These are phyloP conservation scores for Barypeithes pellucidus DNA, from an alignment of 2,888 invertebrate genomes.

Conservation along the genomic window DNA sequence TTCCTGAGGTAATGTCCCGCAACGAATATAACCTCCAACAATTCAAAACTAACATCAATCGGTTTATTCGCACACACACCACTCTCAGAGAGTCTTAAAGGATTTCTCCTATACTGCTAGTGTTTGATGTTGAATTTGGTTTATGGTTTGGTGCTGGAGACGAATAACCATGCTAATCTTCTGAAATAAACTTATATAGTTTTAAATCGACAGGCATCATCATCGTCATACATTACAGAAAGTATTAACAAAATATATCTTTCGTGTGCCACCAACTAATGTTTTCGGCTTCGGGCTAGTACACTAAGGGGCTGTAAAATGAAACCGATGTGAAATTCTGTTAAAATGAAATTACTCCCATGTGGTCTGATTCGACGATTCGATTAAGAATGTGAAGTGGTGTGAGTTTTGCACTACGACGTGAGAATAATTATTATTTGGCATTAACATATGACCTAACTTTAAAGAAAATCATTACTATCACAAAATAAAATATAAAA, in stretches of 20 bases:
- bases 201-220: not conserved
- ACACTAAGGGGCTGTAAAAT: slow-evolving; percentile 48
- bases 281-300: slow-evolving; percentile 38
- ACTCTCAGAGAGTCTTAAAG: too few relatives aligned
- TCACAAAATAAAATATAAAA: too few relatives aligned
- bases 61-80: too few relatives aligned
- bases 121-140: too few relatives aligned
- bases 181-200: too few relatives aligned
- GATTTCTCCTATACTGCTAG: too few relatives aligned
- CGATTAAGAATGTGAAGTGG: slow-evolving; percentile 48
- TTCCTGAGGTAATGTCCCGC: too few relatives aligned
- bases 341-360: slow-evolving; percentile 46
- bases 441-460: not conserved
- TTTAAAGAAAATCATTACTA: not conserved
- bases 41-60: too few relatives aligned
- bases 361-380: slow-evolving; percentile 43
- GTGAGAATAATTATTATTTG: not conserved
- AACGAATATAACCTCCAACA: too few relatives aligned
- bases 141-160: too few relatives aligned
- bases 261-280: slow-evolving; percentile 4
- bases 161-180: too few relatives aligned
- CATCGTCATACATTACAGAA: not conserved
- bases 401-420: slow-evolving; percentile 15
- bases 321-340: slow-evolving; percentile 48
- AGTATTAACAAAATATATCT: slow-evolving; percentile 2